These are phyloP conservation scores for Apodemia duryi DNA, from an alignment of 2,888 invertebrate genomes.

Conservation along the genomic window DNA sequence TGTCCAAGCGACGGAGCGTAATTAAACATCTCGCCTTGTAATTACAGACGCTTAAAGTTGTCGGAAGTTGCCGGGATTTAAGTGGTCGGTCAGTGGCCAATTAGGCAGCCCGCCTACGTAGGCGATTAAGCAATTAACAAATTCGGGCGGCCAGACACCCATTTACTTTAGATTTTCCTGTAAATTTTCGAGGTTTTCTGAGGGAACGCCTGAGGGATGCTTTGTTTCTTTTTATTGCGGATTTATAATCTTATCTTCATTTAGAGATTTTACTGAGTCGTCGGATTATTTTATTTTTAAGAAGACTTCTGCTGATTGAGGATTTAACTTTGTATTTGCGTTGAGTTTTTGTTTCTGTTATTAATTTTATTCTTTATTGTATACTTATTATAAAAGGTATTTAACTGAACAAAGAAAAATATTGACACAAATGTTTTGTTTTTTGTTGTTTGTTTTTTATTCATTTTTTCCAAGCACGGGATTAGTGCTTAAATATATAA, in stretches of 20 bases:
- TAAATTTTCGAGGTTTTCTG: constrained; percentile 43
- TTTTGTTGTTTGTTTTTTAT: no score
- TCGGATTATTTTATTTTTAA: constrained; percentile 6
- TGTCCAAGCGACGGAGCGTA: constrained; percentile 60
- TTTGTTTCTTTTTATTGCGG: constrained; percentile 30
- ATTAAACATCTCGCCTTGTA: constrained; percentile 77
- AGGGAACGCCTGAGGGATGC: constrained; percentile 28
- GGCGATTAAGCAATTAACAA: constrained; percentile 77
- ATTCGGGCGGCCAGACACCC: constrained; percentile 66
- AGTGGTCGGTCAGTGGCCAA: constrained; percentile 68
- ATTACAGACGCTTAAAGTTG: constrained; percentile 60
- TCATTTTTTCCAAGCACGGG: no score
- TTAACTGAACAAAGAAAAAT: no score
- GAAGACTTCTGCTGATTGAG: neutral
- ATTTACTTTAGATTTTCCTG: constrained; percentile 62
- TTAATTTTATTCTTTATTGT: no score
- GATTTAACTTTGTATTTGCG: neutral
- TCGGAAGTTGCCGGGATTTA: constrained; percentile 55
- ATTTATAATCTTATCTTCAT: constrained; percentile 23
- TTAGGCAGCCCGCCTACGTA: constrained; percentile 61
- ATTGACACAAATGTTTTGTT: no score
- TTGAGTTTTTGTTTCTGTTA: no score
- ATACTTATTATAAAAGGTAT: no score
- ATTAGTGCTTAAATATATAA: no score
- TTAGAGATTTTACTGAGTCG: constrained; percentile 15